Evolutionary conservation across 2,113 vertebrate species (phyloP).

Genomic region (Ciconia maguari): DNA sequence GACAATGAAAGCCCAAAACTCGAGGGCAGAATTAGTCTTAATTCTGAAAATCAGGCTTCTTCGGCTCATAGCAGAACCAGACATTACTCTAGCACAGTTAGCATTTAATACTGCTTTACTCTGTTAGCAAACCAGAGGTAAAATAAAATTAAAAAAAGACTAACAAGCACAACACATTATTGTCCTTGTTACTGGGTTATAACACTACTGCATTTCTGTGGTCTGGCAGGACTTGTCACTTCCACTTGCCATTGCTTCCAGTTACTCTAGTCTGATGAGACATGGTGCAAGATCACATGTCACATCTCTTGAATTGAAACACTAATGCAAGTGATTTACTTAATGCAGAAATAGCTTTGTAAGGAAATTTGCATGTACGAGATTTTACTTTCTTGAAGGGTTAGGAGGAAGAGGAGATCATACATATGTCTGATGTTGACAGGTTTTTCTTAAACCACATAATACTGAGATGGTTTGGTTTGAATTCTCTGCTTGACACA

Average conservation of each 20-base stretch:
- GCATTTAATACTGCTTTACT: background rate
- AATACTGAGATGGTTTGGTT: background rate
- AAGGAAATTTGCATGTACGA: background rate
- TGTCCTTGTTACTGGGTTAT: background rate
- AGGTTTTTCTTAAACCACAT: background rate
- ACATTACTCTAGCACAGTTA: background rate
- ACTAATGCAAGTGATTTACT: background rate
- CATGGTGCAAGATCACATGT: background rate
- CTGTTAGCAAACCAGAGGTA: background rate
- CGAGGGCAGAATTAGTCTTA: background rate
- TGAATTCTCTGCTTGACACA: background rate
- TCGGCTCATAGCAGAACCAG: background rate
- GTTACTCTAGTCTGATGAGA: background rate
- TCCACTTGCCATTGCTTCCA: background rate
- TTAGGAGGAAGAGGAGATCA: background rate
- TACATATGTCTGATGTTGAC: background rate
- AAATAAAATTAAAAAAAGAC: background rate
- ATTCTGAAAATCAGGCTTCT: background rate
- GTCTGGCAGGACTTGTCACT: slow-evolving; percentile 7
- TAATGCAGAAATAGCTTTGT: background rate
- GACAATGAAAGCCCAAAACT: background rate
- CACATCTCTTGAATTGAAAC: background rate
- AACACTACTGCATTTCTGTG: background rate
- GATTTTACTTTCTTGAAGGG: background rate
- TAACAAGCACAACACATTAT: background rate